phyloP scores from a whole-genome alignment of 2,888 invertebrate genomes.

The Eueremaeus valkanovi region DNA sequence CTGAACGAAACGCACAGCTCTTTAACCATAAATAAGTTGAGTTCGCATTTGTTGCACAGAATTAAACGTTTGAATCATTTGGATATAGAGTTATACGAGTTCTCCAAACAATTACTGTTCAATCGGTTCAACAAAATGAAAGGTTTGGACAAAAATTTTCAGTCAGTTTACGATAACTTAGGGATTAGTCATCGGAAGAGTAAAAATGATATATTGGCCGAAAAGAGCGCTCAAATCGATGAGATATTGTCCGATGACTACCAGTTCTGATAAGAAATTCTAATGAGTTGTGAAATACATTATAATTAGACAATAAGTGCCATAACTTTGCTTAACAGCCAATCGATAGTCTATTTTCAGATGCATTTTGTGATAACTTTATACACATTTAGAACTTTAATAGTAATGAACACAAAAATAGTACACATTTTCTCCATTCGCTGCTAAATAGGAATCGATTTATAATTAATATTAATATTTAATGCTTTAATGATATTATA shows the following conservation, averaged over 20 bases:
- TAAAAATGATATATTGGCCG: neutral
- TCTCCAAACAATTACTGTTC: conserved; percentile 77
- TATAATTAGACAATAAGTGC: neutral
- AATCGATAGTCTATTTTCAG: neutral
- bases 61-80: conserved; percentile 77
- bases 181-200: neutral
- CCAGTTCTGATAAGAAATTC: neutral
- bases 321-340: neutral
- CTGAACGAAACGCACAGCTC: conserved; percentile 73
- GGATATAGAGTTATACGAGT: conserved; percentile 88
- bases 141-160: conserved; percentile 43
- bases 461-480: too few relatives aligned
- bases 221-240: neutral
- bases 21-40: conserved; percentile 68
- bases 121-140: conserved; percentile 63
- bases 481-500: too few relatives aligned
- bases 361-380: neutral
- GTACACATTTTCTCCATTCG: neutral
- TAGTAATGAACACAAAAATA: too few relatives aligned
- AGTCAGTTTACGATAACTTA: conserved; percentile 40
- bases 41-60: conserved; percentile 67
- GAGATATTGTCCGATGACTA: conserved; percentile 17
- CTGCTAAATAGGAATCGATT: neutral
- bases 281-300: neutral
- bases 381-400: too few relatives aligned